phyloP scores from a whole-genome alignment of 2,888 invertebrate genomes.

The Empis livida region DNA sequence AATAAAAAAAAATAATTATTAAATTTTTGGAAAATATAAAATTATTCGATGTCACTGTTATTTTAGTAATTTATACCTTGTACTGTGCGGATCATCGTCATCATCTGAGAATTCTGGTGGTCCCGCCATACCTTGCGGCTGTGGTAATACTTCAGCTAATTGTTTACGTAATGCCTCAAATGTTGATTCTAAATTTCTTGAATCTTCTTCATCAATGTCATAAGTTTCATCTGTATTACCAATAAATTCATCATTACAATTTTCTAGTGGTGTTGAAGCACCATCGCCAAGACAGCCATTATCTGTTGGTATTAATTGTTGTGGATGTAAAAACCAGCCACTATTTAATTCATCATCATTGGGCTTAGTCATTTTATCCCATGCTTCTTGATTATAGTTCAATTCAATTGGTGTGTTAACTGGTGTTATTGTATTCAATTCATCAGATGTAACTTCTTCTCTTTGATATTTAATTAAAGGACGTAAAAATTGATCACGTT shows the following conservation, averaged over 20 bases:
- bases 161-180: slow-evolving; percentile 16
- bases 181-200: slow-evolving; percentile 13
- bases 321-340: slow-evolving; percentile 16
- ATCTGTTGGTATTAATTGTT: neutral
- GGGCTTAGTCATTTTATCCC: slow-evolving; percentile 14
- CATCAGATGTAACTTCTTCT: slow-evolving; percentile 15
- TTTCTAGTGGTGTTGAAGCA: neutral
- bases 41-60: too few relatives aligned
- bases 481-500: slow-evolving; percentile 8
- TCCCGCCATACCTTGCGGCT: slow-evolving; percentile 11
- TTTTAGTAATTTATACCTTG: slow-evolving; percentile 6
- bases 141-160: slow-evolving; percentile 15
- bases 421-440: slow-evolving; percentile 17
- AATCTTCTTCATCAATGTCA: slow-evolving; percentile 10
- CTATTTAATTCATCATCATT: slow-evolving; percentile 2
- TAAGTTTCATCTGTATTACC: slow-evolving; percentile 9
- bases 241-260: slow-evolving; percentile 4
- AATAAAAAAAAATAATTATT: too few relatives aligned
- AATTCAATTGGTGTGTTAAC: slow-evolving; percentile 18
- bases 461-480: slow-evolving; percentile 14
- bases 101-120: slow-evolving; percentile 15
- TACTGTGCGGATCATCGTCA: slow-evolving; percentile 11
- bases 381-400: slow-evolving; percentile 15
- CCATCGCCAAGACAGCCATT: neutral
- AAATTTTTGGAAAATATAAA: too few relatives aligned